These are phyloP conservation scores for Harpalus rubripes DNA, from an alignment of 2,888 invertebrate genomes.

Conservation along the genomic window DNA sequence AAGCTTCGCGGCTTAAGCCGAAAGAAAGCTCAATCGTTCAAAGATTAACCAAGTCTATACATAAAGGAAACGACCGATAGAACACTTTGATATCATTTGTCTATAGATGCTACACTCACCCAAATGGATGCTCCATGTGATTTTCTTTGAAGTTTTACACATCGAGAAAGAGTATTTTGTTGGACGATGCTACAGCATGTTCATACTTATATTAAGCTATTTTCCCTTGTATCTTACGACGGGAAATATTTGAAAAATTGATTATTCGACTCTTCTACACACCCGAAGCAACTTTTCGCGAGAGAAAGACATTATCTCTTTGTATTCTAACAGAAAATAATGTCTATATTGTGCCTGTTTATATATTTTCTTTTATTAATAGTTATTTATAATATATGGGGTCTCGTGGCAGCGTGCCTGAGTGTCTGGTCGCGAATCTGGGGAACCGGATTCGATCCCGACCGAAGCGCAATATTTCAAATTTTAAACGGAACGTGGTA, in stretches of 20 bases:
- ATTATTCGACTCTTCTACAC: conserved; percentile 72
- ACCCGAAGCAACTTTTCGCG: conserved; percentile 18
- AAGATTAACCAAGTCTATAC: conserved; percentile 66
- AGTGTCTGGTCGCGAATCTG: no score
- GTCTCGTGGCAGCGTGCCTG: no score
- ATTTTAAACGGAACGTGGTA: no score
- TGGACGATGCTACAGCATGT: conserved; percentile 73
- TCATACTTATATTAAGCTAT: conserved; percentile 75
- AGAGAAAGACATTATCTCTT: conserved; percentile 7
- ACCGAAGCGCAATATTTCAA: no score
- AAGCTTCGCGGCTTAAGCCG: conserved; percentile 56
- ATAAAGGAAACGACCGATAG: conserved; percentile 62
- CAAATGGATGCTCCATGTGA: background rate
- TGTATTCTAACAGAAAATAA: background rate
- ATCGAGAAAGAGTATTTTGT: background rate
- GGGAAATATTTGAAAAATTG: conserved; percentile 75
- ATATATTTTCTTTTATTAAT: no score
- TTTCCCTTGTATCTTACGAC: conserved; percentile 73
- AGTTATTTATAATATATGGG: no score
- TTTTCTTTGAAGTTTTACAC: conserved; percentile 38
- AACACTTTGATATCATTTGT: conserved; percentile 66
- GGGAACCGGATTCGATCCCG: no score
- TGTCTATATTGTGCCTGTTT: background rate
- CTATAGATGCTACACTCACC: conserved; percentile 57
- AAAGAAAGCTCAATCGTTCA: conserved; percentile 66